Evolutionary conservation across 1,140 invertebrate genomes (phyloP).

Genomic region (Pseudomyrmex flavicornis): DNA sequence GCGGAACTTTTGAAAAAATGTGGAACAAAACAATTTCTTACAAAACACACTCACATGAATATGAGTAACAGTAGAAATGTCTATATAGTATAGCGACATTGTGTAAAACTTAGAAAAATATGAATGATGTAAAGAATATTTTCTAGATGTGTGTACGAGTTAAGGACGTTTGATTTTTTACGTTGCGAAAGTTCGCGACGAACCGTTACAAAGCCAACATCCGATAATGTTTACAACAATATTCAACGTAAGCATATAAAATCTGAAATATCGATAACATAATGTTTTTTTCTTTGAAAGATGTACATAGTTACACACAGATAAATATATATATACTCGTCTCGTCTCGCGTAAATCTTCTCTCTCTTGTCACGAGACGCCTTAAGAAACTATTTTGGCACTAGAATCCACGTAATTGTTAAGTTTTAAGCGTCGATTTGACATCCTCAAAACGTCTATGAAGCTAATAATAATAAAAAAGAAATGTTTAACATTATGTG

Average conservation of each 20-base stretch:
- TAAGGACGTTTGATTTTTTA: slow-evolving; percentile 21
- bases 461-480: slow-evolving; percentile 46
- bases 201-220: slow-evolving; percentile 68
- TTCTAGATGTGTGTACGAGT: slow-evolving; percentile 1
- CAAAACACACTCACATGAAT: no score
- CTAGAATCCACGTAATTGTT: slow-evolving; percentile 76
- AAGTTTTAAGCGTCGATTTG: slow-evolving; percentile 62
- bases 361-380: slow-evolving; percentile 43
- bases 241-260: slow-evolving; percentile 82
- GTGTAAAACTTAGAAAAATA: neutral
- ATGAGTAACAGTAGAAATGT: neutral
- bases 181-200: slow-evolving; percentile 13
- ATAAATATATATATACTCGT: slow-evolving; percentile 46
- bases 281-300: slow-evolving; percentile 68
- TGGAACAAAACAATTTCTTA: no score
- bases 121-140: neutral
- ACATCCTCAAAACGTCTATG: slow-evolving; percentile 52
- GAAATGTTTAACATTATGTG: slow-evolving; percentile 28
- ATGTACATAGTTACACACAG: slow-evolving; percentile 53
- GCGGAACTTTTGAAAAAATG: neutral
- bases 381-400: slow-evolving; percentile 81
- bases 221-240: slow-evolving; percentile 69
- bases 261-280: slow-evolving; percentile 79
- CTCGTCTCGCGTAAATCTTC: slow-evolving; percentile 35
- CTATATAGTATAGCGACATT: neutral